A percentile compares a stretch with the other conserved stretches of the same genome.
Evolutionary conservation across 2,113 vertebrate genomes (phyloP).

Genomic region (Corydoras sp.): DNA sequence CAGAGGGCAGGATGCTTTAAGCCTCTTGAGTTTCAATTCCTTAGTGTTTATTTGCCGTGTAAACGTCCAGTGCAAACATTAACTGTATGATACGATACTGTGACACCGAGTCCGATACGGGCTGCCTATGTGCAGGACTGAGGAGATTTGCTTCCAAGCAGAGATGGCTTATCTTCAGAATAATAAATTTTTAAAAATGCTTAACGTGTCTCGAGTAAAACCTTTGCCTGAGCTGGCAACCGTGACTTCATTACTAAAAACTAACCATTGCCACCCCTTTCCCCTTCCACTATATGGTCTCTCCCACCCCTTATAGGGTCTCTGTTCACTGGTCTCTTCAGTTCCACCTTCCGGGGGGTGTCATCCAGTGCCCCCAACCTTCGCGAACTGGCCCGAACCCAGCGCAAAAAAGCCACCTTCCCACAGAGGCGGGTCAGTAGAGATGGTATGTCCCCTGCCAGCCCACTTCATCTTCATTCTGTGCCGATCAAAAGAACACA

Average conservation of each 20-base stretch:
- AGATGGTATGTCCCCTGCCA: constrained; percentile 79
- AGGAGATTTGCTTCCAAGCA: no score
- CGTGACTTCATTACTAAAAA: constrained; percentile 60
- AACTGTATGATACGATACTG: no score
- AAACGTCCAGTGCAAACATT: no score
- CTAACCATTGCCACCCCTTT: constrained; percentile 56
- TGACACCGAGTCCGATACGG: no score
- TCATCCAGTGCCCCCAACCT: constrained; percentile 97
- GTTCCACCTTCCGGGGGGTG: constrained; percentile 89
- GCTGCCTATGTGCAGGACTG: no score
- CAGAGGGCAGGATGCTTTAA: neutral
- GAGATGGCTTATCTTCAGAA: no score
- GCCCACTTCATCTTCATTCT: neutral
- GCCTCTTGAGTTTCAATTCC: constrained; percentile 3
- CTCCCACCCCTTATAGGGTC: constrained; percentile 74
- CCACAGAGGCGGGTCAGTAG: constrained; percentile 82
- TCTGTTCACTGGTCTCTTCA: constrained; percentile 93
- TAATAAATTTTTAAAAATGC: no score
- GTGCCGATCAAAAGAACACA: constrained; percentile 7
- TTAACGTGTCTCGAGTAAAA: neutral
- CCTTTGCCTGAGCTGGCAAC: neutral
- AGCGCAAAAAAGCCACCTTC: constrained; percentile 83
- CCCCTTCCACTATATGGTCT: constrained; percentile 40
- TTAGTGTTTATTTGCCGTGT: constrained; percentile 1
- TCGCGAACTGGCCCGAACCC: constrained; percentile 89